phyloP scores from a whole-genome alignment of 2,113 vertebrate genomes.

The Xiphophorus couchianus region DNA sequence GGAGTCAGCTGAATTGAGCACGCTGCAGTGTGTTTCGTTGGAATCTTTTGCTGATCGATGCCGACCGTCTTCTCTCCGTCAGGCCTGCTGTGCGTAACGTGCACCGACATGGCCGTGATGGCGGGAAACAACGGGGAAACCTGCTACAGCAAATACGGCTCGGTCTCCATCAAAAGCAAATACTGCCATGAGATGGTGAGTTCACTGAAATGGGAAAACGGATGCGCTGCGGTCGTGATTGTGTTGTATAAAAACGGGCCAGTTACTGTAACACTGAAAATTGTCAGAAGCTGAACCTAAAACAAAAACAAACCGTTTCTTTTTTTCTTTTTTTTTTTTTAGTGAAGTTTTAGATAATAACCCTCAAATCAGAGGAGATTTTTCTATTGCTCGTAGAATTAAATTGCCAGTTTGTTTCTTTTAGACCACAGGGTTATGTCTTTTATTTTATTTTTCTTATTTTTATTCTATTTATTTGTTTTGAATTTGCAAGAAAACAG shows the following conservation, averaged over 20 bases:
- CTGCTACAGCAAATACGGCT: constrained; percentile 93
- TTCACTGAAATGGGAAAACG: background rate
- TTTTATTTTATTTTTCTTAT: too few species aligned
- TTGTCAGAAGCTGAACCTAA: constrained; percentile 3
- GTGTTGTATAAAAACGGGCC: too few species aligned
- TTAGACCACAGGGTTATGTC: too few species aligned
- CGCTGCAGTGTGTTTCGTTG: background rate
- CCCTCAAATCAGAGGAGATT: background rate
- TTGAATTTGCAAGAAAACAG: too few species aligned
- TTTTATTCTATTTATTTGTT: too few species aligned
- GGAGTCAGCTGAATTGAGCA: background rate
- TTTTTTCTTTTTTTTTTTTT: background rate
- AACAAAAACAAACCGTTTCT: too few species aligned
- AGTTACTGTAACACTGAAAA: background rate
- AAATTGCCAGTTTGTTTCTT: too few species aligned
- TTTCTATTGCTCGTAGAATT: too few species aligned
- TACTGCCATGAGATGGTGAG: constrained; percentile 96
- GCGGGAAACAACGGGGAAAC: constrained; percentile 91
- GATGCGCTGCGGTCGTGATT: background rate
- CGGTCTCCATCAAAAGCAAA: constrained; percentile 89
- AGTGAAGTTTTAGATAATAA: background rate
- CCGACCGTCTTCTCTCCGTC: background rate
- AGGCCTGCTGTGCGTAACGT: constrained; percentile 92
- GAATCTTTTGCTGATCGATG: background rate
- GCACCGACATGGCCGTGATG: constrained; percentile 94